These are phyloP conservation scores for Callopanchax toddi DNA, from an alignment of 2,113 vertebrate genomes.

Conservation along the genomic window DNA sequence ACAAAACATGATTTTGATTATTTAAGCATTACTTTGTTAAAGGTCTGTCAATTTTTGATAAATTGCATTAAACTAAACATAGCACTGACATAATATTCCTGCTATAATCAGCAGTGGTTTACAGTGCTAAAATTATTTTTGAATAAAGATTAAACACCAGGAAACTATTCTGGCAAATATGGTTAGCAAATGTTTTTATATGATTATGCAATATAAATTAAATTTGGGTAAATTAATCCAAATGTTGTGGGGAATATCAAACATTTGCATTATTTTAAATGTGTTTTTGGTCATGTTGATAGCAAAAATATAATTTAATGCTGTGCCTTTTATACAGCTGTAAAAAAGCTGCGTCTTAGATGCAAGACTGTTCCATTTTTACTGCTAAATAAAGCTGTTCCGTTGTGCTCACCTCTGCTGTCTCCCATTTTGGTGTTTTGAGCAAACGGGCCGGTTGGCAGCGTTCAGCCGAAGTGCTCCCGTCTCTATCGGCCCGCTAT, in stretches of 20 bases:
- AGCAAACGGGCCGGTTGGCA: conserved; percentile 16
- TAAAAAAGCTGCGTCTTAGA: background rate
- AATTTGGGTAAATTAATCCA: no score
- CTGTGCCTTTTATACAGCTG: background rate
- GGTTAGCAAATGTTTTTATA: no score
- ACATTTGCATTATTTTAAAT: no score
- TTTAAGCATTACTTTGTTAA: no score
- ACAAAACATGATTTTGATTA: background rate
- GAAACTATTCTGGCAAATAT: no score
- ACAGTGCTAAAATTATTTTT: no score
- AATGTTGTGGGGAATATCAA: no score
- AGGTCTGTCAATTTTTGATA: background rate
- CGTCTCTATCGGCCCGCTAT: conserved; percentile 44
- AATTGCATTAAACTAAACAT: background rate
- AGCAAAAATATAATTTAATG: background rate
- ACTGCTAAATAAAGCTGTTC: background rate
- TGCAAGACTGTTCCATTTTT: background rate
- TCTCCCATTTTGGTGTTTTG: conserved; percentile 77
- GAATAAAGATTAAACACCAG: no score
- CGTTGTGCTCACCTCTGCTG: conserved; percentile 77
- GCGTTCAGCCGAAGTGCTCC: conserved; percentile 41
- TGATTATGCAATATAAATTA: no score
- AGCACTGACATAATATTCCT: background rate
- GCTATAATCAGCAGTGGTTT: no score
- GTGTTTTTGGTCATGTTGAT: no score